phyloP scores from a whole-genome alignment of 2,797 vertebrate genomes.

The Eulemur coronatus region DNA sequence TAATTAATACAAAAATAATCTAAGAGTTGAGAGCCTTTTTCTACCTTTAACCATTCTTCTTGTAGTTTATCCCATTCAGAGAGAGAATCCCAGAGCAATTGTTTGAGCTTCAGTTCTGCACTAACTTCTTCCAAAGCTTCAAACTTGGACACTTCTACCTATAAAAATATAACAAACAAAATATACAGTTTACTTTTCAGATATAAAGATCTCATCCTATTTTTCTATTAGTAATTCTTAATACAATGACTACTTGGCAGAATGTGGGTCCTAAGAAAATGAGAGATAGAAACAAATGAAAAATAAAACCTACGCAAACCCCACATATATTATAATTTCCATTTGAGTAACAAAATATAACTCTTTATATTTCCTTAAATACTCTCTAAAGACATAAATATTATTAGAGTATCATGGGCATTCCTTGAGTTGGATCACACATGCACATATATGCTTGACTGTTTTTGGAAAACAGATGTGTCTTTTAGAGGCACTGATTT shows the following conservation, averaged over 20 bases:
- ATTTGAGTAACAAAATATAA: neutral
- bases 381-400: neutral
- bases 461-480: neutral
- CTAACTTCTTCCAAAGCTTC: constrained; percentile 87
- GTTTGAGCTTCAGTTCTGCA: constrained; percentile 88
- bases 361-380: constrained; percentile 23
- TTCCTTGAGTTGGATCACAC: neutral
- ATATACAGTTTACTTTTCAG: constrained; percentile 28
- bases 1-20: neutral
- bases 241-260: neutral
- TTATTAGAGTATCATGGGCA: neutral
- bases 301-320: neutral
- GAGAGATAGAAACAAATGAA: neutral
- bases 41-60: constrained; percentile 87
- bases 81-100: constrained; percentile 90
- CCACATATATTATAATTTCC: neutral
- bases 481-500: neutral
- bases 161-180: constrained; percentile 57
- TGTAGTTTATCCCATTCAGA: constrained; percentile 89
- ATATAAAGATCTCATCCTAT: neutral
- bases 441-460: neutral
- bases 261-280: neutral
- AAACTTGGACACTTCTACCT: constrained; percentile 91
- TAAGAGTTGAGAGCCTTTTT: neutral
- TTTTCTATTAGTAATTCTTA: neutral